Percentiles rank a stretch among this genome's conserved stretches.
Evolutionary conservation across 2,797 vertebrate genomes (phyloP).

Genomic region (Microctenopoma stevenorrisi): DNA sequence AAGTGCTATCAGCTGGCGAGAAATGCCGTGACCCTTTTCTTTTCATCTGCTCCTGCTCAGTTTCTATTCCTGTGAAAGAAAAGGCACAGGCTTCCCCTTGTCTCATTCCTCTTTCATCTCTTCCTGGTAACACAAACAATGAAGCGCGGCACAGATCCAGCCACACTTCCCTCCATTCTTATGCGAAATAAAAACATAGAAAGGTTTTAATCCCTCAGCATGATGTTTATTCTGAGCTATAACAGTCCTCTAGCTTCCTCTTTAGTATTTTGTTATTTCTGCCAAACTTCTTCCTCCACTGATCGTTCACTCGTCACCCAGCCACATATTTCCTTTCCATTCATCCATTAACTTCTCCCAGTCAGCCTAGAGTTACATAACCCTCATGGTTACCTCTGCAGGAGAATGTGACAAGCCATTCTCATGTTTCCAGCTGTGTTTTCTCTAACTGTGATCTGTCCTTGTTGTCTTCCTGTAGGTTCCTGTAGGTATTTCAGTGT

Average conservation of each 20-base stretch:
- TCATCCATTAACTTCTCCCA: conserved; percentile 19
- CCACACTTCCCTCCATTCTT: conserved; percentile 23
- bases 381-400: conserved; percentile 84
- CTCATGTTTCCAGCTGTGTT: conserved; percentile 62
- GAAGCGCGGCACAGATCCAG: not conserved
- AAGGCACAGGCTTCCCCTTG: conserved; percentile 5
- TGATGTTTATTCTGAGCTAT: conserved; percentile 10
- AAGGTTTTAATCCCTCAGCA: conserved; percentile 4
- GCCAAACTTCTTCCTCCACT: not conserved
- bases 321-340: conserved; percentile 4
- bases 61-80: conserved; percentile 19
- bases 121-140: conserved; percentile 19
- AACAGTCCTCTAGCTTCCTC: not conserved
- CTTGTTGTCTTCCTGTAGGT: too few relatives aligned
- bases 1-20: conserved; percentile 34
- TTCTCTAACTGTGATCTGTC: conserved; percentile 40
- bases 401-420: conserved; percentile 88
- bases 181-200: not conserved
- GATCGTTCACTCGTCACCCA: not conserved
- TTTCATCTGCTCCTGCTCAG: conserved; percentile 3
- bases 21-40: conserved; percentile 18
- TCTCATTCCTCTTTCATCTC: conserved; percentile 17
- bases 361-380: conserved; percentile 56
- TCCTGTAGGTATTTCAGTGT: conserved; percentile 25
- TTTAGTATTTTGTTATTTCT: not conserved